phyloP scores from a whole-genome alignment of 2,113 vertebrate species.

The Dryoscopus gambensis region DNA sequence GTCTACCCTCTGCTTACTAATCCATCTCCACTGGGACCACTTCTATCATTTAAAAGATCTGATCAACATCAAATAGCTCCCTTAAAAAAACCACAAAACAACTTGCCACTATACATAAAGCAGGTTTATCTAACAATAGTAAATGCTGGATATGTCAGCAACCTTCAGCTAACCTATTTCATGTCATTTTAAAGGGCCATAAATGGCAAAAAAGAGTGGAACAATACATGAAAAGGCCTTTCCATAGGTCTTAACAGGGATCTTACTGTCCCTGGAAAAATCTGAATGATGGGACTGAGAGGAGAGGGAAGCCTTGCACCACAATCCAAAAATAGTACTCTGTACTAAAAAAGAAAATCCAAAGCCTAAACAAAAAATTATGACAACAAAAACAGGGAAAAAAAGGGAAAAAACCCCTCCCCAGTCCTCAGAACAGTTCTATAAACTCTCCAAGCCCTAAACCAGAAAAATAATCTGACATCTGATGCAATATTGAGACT shows the following conservation, averaged over 20 bases:
- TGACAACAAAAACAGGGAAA: background rate
- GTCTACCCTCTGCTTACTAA: constrained; percentile 53
- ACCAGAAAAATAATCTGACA: background rate
- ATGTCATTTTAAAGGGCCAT: background rate
- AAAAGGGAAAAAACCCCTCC: background rate
- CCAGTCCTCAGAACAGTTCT: background rate
- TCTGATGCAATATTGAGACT: constrained; percentile 18
- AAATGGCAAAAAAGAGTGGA: background rate
- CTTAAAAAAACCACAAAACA: background rate
- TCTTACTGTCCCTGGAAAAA: background rate
- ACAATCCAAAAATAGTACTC: background rate
- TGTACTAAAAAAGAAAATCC: background rate
- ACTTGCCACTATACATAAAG: background rate
- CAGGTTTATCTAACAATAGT: constrained; percentile 6
- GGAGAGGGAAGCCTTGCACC: background rate
- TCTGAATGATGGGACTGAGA: background rate
- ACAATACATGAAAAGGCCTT: background rate
- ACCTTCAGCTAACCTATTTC: background rate
- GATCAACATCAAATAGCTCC: constrained; percentile 32
- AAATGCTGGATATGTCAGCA: constrained; percentile 5
- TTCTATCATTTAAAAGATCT: constrained; percentile 46
- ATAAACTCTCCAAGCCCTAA: background rate
- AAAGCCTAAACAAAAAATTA: background rate
- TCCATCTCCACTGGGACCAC: constrained; percentile 26
- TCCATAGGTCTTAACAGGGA: background rate